A percentile compares a stretch with the other conserved stretches of the same genome.
phyloP scores from a whole-genome alignment of 2,888 invertebrate genomes.

The Drosophila prolongata region DNA sequence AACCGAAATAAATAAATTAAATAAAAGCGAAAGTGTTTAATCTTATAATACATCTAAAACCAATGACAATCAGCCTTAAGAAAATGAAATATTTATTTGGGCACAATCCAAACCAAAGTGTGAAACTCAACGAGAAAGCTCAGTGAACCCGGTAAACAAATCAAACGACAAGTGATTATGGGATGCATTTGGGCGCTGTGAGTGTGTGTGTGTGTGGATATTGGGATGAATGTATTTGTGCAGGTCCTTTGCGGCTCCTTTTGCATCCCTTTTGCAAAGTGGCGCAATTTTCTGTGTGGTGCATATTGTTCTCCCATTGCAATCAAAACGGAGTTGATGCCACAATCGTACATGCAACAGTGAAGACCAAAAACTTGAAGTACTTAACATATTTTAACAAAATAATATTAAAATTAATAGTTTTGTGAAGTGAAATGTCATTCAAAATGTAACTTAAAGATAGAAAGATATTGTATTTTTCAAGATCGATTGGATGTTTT shows the following conservation, averaged over 20 bases:
- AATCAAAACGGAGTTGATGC: constrained; percentile 40
- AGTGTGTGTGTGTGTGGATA: constrained; percentile 7
- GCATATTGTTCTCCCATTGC: constrained; percentile 41
- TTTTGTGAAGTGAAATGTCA: no score
- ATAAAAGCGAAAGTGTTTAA: constrained; percentile 1
- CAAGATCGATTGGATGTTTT: no score
- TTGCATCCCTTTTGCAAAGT: constrained; percentile 38
- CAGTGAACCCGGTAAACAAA: constrained; percentile 28
- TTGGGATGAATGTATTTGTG: constrained; percentile 6
- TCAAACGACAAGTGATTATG: constrained; percentile 25
- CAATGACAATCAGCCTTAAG: constrained; percentile 1
- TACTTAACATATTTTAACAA: neutral
- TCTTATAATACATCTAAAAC: neutral
- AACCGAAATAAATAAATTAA: neutral
- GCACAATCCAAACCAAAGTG: neutral
- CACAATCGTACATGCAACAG: constrained; percentile 27
- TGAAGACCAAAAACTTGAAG: neutral
- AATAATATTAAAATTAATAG: no score
- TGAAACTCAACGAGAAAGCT: neutral
- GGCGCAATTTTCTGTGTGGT: constrained; percentile 40
- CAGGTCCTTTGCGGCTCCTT: constrained; percentile 24
- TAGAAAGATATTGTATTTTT: no score
- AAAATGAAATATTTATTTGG: neutral
- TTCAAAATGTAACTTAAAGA: no score
- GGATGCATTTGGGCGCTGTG: constrained; percentile 4